phyloP scores from a whole-genome alignment of 2,797 vertebrate genomes.

The Propithecus perrieri region DNA sequence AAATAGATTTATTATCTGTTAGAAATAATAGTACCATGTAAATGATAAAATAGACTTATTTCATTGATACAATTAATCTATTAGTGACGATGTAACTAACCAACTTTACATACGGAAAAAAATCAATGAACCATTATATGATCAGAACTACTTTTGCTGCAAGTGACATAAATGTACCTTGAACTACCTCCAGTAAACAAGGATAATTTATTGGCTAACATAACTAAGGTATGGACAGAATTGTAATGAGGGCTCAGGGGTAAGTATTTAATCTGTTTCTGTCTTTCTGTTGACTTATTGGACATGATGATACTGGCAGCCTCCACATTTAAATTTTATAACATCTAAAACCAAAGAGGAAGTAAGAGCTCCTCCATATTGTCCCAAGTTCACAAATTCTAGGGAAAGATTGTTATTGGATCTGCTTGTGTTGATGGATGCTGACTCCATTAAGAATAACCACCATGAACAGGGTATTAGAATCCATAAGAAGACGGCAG shows the following conservation, averaged over 20 bases:
- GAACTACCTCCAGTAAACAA: neutral
- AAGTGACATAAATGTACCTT: neutral
- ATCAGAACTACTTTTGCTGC: neutral
- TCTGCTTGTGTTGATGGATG: neutral
- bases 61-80: neutral
- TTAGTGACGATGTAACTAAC: neutral
- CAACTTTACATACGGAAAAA: conserved; percentile 44
- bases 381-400: neutral
- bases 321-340: neutral
- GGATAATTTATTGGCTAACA: neutral
- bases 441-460: neutral
- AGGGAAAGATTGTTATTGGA: neutral
- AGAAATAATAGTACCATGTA: neutral
- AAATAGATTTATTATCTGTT: conserved; percentile 11
- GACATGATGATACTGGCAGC: neutral
- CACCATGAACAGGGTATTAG: neutral
- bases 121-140: neutral
- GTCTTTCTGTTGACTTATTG: neutral
- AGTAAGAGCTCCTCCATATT: neutral
- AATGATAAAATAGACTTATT: neutral
- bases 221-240: neutral
- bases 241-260: neutral
- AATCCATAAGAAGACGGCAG: neutral
- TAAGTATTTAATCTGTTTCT: neutral
- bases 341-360: neutral